These are phyloP conservation scores for Junco hyemalis DNA, from an alignment of 2,113 vertebrate species.

Conservation along the genomic window DNA sequence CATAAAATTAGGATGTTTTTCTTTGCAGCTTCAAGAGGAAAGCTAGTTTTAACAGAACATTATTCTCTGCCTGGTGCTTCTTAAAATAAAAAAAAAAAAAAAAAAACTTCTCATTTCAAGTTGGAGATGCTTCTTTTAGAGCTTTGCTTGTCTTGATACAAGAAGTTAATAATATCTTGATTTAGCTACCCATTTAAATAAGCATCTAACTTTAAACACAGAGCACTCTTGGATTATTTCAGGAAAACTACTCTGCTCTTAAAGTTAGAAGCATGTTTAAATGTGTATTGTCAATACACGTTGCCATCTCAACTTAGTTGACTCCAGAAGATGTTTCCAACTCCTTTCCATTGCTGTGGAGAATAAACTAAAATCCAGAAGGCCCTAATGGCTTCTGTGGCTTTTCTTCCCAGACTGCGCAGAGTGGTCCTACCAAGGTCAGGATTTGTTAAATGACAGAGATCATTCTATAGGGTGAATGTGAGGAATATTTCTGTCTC, in stretches of 20 bases:
- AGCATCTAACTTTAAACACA: not conserved
- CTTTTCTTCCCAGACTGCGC: not conserved
- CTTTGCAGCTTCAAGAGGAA: not conserved
- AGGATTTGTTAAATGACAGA: not conserved
- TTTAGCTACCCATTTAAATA: slow-evolving; percentile 10
- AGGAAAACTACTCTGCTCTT: not conserved
- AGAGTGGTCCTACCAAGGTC: not conserved
- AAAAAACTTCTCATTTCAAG: not conserved
- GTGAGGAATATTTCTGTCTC: not conserved
- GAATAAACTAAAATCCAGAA: not conserved
- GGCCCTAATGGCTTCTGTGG: not conserved
- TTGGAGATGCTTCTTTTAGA: not conserved
- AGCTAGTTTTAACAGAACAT: slow-evolving; percentile 2
- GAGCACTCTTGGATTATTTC: not conserved
- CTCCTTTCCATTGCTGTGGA: not conserved
- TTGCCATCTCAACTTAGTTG: not conserved
- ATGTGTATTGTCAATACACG: not conserved
- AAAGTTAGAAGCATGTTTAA: not conserved
- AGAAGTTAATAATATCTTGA: not conserved
- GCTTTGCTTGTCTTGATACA: not conserved
- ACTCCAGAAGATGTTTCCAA: not conserved
- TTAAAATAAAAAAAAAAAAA: not conserved
- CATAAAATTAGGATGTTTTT: slow-evolving; percentile 24
- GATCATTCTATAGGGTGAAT: not conserved
- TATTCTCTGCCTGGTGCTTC: not conserved